Evolutionary conservation across 1,140 invertebrate genomes (phyloP), one percentile per base, ranked within the genome.

Genomic region (Drosophila kohkoa): DNA sequence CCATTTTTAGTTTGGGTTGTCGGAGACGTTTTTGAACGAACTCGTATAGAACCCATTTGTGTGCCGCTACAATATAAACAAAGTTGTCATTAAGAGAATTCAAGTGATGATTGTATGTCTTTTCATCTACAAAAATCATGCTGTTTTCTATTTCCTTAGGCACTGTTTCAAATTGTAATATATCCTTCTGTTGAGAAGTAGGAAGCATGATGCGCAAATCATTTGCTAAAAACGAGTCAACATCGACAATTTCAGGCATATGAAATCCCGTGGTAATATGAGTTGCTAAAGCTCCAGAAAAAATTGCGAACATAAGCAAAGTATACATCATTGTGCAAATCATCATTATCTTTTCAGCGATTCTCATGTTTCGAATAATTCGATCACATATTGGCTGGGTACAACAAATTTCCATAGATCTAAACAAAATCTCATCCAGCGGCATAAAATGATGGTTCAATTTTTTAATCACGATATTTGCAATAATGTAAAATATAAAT

Each of bases 21-120:
- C 5, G 7, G 16, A 70, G 16, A 2, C 67, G 58, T 4, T 38
- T 1, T n/a, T 70, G 67, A 0, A 51, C 35, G 7, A 46, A 41
- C 3, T 63, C 16, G 2, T 45, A 28, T 35, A 20, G 8, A 1
- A 2, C 1, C 58, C 58, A 70, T n/a, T 35, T 28, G 16, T 55
- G n/a, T 1, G 7, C 35, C 4, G 20, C 13, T 1, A 41, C 46
- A 16, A 70, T 30, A 46, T 70, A 70, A 8, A 48, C 58, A 32
- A 38, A 70, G n/a, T 41, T 63, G 28, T 63, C 49, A 15, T 70
- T 55, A 2, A 63, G n/a, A 16, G 1, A 10, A 6, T 16, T 5
- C 2, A 70, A 13, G 43, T 70, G 67, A 1, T 46, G 4, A 32
- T 41, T 1, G 4, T 6, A 10, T 5, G 20, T 52, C 3, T 41